Evolutionary conservation across 2,888 invertebrate species (phyloP).

Genomic region (Stegophylla sp.): DNA sequence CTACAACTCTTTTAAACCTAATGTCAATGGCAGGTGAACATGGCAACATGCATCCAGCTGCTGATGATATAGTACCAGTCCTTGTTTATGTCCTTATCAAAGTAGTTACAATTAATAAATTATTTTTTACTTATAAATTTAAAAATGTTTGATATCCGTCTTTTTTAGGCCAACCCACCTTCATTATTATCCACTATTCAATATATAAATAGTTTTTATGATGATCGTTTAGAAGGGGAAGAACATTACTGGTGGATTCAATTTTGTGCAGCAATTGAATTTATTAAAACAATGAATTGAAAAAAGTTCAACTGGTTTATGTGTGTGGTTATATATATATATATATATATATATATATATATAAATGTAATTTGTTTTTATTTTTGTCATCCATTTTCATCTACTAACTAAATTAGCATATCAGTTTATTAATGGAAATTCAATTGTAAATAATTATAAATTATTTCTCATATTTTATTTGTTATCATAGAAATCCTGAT

Average conservation of each 20-base stretch:
- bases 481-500: not conserved
- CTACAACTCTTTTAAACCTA: slow-evolving; percentile 92
- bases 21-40: slow-evolving; percentile 80
- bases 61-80: slow-evolving; percentile 95
- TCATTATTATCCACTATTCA: slow-evolving; percentile 93
- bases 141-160: slow-evolving; percentile 21
- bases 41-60: slow-evolving; percentile 76
- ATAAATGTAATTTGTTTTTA: not conserved
- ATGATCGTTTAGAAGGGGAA: slow-evolving; percentile 82
- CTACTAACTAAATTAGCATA: not conserved
- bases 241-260: slow-evolving; percentile 99
- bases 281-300: slow-evolving; percentile 97
- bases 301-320: not conserved
- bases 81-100: slow-evolving; percentile 95
- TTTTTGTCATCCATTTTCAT: not conserved
- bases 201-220: slow-evolving; percentile 92
- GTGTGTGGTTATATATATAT: not conserved
- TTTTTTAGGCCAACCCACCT: slow-evolving; percentile 85
- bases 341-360: slow-evolving; percentile 8
- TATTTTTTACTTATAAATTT: not conserved
- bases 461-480: slow-evolving; percentile 2
- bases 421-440: not conserved
- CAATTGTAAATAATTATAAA: not conserved
- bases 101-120: slow-evolving; percentile 67
- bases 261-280: slow-evolving; percentile 94